Percentiles rank a stretch among this genome's conserved stretches.
phyloP scores from a whole-genome alignment of 1,140 invertebrate species.

The Caenorhabditis inopinata region DNA sequence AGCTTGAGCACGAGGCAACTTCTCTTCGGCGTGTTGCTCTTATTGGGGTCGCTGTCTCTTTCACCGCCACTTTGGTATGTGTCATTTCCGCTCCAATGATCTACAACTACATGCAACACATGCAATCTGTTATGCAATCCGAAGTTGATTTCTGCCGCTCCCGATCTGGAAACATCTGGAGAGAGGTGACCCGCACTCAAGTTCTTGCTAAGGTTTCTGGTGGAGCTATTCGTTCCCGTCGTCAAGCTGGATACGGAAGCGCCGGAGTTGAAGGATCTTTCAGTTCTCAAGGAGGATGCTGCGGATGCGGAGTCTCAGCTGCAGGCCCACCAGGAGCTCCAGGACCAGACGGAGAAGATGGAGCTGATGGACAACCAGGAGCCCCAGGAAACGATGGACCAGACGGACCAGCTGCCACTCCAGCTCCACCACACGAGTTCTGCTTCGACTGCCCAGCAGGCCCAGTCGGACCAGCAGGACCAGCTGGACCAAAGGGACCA shows the following conservation, averaged over 20 bases:
- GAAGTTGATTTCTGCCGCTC: constrained; percentile 56
- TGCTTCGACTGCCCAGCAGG: constrained; percentile 56
- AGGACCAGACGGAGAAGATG: constrained; percentile 53
- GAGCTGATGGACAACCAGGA: constrained; percentile 47
- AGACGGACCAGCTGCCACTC: constrained; percentile 43
- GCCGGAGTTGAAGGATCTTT: constrained; percentile 40
- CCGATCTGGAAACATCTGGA: constrained; percentile 52
- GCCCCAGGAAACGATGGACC: constrained; percentile 48
- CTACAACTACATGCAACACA: constrained; percentile 53
- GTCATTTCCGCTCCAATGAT: constrained; percentile 48
- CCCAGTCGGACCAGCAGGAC: constrained; percentile 47
- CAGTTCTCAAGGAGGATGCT: constrained; percentile 39
- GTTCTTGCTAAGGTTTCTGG: constrained; percentile 49
- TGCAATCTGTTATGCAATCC: constrained; percentile 50
- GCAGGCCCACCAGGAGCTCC: constrained; percentile 55
- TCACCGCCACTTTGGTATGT: constrained; percentile 47
- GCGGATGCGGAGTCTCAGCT: constrained; percentile 41
- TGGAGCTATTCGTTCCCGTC: constrained; percentile 28
- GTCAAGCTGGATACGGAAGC: constrained; percentile 48
- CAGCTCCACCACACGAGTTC: constrained; percentile 44
- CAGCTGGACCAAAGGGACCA: constrained; percentile 42
- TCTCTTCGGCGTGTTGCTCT: constrained; percentile 44
- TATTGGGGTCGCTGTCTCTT: constrained; percentile 46
- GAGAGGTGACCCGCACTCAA: constrained; percentile 53
- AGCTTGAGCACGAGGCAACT: constrained; percentile 39